Evolutionary conservation across 1,140 invertebrate genomes (phyloP).

Genomic region (Drosophila rhopaloa): DNA sequence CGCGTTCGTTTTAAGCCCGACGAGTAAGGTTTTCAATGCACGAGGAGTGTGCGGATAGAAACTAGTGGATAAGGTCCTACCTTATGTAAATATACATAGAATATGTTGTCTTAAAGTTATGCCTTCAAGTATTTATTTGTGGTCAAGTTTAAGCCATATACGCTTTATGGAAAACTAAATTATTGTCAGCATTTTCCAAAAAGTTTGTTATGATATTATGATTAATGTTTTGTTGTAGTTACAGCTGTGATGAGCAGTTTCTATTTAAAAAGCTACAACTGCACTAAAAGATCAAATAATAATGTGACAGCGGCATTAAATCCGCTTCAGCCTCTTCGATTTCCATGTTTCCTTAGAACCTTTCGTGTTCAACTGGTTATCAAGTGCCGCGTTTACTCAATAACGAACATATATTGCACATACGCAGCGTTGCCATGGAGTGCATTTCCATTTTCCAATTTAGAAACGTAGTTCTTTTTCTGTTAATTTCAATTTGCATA

Average conservation of each 20-base stretch:
- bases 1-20: not conserved
- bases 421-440: slow-evolving; percentile 10
- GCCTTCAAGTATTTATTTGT: no score
- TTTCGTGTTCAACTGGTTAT: slow-evolving; percentile 1
- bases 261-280: no score
- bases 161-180: no score
- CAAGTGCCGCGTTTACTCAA: slow-evolving; percentile 28
- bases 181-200: no score
- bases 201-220: no score
- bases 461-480: slow-evolving; percentile 4
- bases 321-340: not conserved
- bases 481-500: slow-evolving; percentile 35
- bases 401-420: slow-evolving; percentile 19
- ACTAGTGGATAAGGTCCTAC: no score
- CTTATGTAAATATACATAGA: no score
- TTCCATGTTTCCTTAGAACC: not conserved
- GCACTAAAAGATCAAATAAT: not conserved
- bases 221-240: no score
- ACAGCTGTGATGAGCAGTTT: not conserved
- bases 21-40: no score
- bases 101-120: no score
- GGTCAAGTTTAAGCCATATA: no score
- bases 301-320: not conserved
- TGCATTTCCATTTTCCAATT: slow-evolving; percentile 23
- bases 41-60: no score